Evolutionary conservation across 1,140 invertebrate species (phyloP), one percentile per base, ranked within the genome.

Genomic region (Subanguina moxae): DNA sequence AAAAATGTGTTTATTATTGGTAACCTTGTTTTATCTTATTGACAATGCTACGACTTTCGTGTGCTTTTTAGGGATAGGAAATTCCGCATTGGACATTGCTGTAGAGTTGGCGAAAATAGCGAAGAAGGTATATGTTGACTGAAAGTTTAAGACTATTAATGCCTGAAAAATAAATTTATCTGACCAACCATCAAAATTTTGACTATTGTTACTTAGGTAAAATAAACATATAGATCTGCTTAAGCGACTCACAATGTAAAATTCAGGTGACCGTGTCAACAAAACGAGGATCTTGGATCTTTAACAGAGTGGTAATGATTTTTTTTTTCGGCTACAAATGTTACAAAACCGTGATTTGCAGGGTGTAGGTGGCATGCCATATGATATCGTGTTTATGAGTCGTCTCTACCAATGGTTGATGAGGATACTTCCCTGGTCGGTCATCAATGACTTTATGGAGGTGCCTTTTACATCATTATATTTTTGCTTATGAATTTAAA

Each of bases 1-100:
- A 84, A 85, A 68, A 73, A 76, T 25, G 84, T 85, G 8, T 72
- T 87, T 17, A 79, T 87, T 21, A 72, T 87, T 19, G 69, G 48
- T 52, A 21, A 52, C n/a, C n/a, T 13, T 45, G 11, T 45, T 13
- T 45, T 45, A n/a, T n/a, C n/a, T 45, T 45, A n/a, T 45, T 11
- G 11, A 13, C 43, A 45, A 45, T 45, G n/a, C n/a, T 45, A 45
- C n/a, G 11, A 45, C n/a, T 45, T 45, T 45, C 43, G n/a, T n/a
- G n/a, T n/a, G n/a, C 11, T 7, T 52, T 52, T 52, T 8, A 52
- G 48, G 86, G n/a, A 83, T 87, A 38, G 86, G 86, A 13, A 87
- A 87, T 75, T 87, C 86, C 8, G 85, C 84, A 15, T 80, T 83
- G 5, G 86, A 87, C 74, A 85, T 86, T 30, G 86, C 85, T 21